Evolutionary conservation across 2,797 vertebrate genomes (phyloP).

Genomic region (Acridotheres tristis): DNA sequence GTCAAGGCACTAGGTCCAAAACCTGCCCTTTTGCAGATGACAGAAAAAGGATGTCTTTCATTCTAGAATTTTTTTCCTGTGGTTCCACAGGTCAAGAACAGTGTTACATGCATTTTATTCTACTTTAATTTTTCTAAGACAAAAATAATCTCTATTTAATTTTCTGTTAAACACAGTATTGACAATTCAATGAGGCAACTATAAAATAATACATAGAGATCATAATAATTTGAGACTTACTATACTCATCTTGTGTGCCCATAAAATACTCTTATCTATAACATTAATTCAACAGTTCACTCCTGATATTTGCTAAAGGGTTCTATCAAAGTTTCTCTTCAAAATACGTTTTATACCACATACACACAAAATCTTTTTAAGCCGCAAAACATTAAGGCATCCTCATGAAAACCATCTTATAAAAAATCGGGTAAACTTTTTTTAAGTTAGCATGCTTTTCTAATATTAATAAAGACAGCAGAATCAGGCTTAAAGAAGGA

Average conservation of each 20-base stretch:
- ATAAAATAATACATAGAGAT: background rate
- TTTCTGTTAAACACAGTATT: background rate
- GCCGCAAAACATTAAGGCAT: background rate
- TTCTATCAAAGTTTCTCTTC: background rate
- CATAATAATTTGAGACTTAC: background rate
- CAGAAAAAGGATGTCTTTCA: accelerated
- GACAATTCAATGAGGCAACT: background rate
- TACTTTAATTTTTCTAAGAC: background rate
- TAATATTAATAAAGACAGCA: background rate
- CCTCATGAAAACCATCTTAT: background rate
- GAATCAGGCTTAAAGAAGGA: background rate
- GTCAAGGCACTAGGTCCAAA: background rate
- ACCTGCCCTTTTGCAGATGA: background rate
- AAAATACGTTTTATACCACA: background rate
- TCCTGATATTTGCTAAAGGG: background rate
- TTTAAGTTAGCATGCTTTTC: background rate
- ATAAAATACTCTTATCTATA: background rate
- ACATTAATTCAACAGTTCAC: background rate
- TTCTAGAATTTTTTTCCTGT: background rate
- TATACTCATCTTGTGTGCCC: background rate
- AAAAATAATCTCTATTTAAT: background rate
- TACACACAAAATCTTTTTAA: background rate
- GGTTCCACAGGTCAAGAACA: background rate
- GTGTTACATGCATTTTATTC: background rate
- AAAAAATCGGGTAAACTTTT: background rate